Conservation (phyloP, 2,888 invertebrate species). For the Atherix ibis region DNA sequence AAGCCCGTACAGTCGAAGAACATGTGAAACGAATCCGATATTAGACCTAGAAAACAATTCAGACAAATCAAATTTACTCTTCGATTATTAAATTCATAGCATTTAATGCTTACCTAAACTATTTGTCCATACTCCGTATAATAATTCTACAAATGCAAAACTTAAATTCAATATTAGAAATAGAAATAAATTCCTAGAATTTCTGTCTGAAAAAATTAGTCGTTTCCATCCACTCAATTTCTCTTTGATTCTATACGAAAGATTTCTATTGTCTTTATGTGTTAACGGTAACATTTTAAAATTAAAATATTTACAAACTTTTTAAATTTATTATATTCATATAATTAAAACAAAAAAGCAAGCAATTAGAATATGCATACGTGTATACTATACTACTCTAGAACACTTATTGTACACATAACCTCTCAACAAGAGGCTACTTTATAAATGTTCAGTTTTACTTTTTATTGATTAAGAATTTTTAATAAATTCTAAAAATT, state of each 20-base stretch:
- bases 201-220: conserved; percentile 80
- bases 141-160: conserved; percentile 91
- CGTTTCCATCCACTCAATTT: conserved; percentile 63
- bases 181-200: conserved; percentile 83
- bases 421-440: no score
- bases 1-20: conserved; percentile 97
- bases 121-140: conserved; percentile 82
- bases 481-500: no score
- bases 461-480: no score
- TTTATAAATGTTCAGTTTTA: no score
- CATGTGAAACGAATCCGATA: conserved; percentile 99
- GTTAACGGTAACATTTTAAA: conserved; percentile 61
- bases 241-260: conserved; percentile 50
- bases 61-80: neutral
- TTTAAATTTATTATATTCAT: neutral
- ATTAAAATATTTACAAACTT: no score
- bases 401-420: no score
- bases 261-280: conserved; percentile 54
- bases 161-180: conserved; percentile 85
- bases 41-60: conserved; percentile 67
- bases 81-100: neutral
- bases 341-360: no score
- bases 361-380: no score
- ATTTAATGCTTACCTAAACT: conserved; percentile 60
- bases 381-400: no score